These are phyloP conservation scores for Etia nguti DNA, from an alignment of 2,113 vertebrate species.

Conservation along the genomic window DNA sequence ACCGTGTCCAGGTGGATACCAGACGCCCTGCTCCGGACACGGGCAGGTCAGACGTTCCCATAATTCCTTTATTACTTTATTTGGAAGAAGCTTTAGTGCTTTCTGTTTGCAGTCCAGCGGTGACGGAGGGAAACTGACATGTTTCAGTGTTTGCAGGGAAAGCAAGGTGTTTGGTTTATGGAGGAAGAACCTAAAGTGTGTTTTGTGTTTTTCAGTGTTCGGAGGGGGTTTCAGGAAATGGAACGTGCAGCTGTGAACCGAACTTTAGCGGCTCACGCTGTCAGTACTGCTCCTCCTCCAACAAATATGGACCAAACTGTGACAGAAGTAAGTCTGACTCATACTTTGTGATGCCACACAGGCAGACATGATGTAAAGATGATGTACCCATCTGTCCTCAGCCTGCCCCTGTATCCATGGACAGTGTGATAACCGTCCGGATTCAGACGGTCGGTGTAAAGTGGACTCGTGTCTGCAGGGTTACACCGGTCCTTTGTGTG, in stretches of 20 bases:
- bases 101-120: background rate
- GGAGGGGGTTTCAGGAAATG: slow-evolving; percentile 80
- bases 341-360: background rate
- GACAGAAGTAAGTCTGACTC: slow-evolving; percentile 73
- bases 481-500: slow-evolving; percentile 76
- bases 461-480: slow-evolving; percentile 70
- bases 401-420: slow-evolving; percentile 83
- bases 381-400: slow-evolving; percentile 37
- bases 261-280: slow-evolving; percentile 82
- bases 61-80: background rate
- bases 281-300: slow-evolving; percentile 79
- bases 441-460: slow-evolving; percentile 78
- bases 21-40: slow-evolving; percentile 79
- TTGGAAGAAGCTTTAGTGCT: background rate
- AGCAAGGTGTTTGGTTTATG: background rate
- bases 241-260: slow-evolving; percentile 78
- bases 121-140: background rate
- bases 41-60: slow-evolving; percentile 69
- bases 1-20: slow-evolving; percentile 83
- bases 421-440: slow-evolving; percentile 77
- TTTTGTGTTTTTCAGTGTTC: slow-evolving; percentile 66
- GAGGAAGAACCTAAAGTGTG: background rate
- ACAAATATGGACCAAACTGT: slow-evolving; percentile 80
- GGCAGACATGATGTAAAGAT: background rate
- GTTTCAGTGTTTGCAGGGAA: background rate